Percentiles rank a stretch among this genome's conserved stretches.
These are phyloP conservation scores for Atta colombica DNA, from an alignment of 1,140 invertebrate genomes.

Conservation along the genomic window DNA sequence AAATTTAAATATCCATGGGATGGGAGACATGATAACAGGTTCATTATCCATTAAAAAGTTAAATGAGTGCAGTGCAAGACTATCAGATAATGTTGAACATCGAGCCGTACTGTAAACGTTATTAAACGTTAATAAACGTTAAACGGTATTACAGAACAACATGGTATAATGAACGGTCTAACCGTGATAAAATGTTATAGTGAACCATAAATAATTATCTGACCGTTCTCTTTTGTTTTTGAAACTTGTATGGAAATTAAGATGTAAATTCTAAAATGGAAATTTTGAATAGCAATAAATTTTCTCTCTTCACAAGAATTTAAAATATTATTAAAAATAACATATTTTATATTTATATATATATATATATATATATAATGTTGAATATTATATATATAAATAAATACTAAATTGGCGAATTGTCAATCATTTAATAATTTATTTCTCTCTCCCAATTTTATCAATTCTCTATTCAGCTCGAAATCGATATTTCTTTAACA, in stretches of 20 bases:
- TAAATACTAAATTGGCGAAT: background rate
- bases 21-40: constrained; percentile 26
- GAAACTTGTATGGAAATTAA: constrained; percentile 14
- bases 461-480: background rate
- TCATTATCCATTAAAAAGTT: constrained; percentile 60
- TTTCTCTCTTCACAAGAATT: background rate
- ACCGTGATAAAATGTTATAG: constrained; percentile 11
- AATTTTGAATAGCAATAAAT: background rate
- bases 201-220: constrained; percentile 18
- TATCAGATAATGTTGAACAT: constrained; percentile 49
- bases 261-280: background rate
- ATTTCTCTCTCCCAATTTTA: background rate
- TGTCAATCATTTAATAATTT: background rate
- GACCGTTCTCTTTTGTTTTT: background rate
- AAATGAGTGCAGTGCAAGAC: background rate
- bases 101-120: constrained; percentile 33
- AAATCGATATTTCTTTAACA: background rate
- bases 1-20: constrained; percentile 43
- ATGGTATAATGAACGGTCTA: constrained; percentile 2
- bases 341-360: too few species aligned
- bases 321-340: background rate
- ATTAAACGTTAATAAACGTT: constrained; percentile 58
- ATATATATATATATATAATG: background rate
- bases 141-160: constrained; percentile 38
- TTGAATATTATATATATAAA: background rate